These are phyloP conservation scores for Habropoda laboriosa DNA, from an alignment of 1,140 invertebrate genomes.

Conservation along the genomic window DNA sequence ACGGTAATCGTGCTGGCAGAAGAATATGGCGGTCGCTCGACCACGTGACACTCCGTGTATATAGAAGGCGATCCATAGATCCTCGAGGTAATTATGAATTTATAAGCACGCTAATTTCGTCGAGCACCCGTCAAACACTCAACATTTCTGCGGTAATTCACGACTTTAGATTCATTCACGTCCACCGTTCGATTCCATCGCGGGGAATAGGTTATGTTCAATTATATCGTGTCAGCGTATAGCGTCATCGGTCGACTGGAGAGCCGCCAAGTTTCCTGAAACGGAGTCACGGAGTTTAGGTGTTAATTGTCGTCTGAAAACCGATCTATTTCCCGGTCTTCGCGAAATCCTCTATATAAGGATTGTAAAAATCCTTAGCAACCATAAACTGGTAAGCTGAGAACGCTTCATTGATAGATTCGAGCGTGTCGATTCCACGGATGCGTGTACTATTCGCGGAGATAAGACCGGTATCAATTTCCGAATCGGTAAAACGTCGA, in stretches of 20 bases:
- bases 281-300: constrained; percentile 22
- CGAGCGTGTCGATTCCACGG: background rate
- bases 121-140: background rate
- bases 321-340: constrained; percentile 41
- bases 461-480: constrained; percentile 9
- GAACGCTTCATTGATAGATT: background rate
- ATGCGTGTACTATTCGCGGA: background rate
- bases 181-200: background rate
- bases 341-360: constrained; percentile 12
- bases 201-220: constrained; percentile 6
- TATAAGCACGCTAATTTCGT: no score
- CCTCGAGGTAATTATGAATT: constrained; percentile 1
- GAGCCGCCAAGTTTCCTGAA: constrained; percentile 46
- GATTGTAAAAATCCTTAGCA: background rate
- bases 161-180: background rate
- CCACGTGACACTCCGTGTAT: constrained; percentile 22
- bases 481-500: background rate
- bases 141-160: no score
- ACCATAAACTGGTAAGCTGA: constrained; percentile 12
- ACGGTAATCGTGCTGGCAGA: background rate
- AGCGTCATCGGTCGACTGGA: constrained; percentile 44
- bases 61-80: background rate
- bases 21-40: constrained; percentile 34
- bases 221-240: constrained; percentile 30
- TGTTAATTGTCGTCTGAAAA: constrained; percentile 58